Conservation (phyloP, 2,888 invertebrate genomes). For the Branchipolynoe longqiensis region DNA sequence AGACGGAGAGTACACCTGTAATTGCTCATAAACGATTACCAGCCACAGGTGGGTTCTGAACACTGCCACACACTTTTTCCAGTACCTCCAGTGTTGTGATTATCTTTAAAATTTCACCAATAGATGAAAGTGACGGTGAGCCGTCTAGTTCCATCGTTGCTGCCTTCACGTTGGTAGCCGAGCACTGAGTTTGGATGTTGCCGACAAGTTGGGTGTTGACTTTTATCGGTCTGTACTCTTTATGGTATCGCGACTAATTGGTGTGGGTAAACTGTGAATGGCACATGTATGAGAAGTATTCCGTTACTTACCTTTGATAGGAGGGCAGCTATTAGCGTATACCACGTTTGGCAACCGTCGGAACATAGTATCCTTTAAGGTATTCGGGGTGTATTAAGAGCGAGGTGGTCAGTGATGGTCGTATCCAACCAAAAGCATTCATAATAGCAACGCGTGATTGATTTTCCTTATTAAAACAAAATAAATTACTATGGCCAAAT, state of each 20-base stretch:
- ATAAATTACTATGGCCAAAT: not conserved
- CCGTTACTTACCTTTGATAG: not conserved
- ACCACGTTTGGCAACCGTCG: constrained; percentile 6
- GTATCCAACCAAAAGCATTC: constrained; percentile 7
- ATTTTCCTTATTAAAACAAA: not conserved
- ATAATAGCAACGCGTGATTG: not conserved
- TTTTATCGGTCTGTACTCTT: constrained; percentile 10
- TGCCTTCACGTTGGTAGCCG: constrained; percentile 4
- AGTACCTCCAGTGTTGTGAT: constrained; percentile 11
- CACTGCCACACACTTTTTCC: constrained; percentile 15
- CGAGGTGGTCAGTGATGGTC: not conserved
- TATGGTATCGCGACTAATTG: too few relatives aligned
- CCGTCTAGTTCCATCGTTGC: constrained; percentile 23
- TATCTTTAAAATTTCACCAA: constrained; percentile 15
- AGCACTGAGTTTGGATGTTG: constrained; percentile 7
- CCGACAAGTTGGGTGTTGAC: not conserved
- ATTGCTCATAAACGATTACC: constrained; percentile 39
- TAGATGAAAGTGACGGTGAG: constrained; percentile 7
- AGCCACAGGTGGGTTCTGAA: constrained; percentile 21
- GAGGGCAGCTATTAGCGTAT: constrained; percentile 40
- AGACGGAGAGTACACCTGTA: constrained; percentile 42
- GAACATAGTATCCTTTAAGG: not conserved
- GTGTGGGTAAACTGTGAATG: too few relatives aligned
- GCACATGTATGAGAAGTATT: not conserved
- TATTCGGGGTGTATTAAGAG: constrained; percentile 15